phyloP scores from a whole-genome alignment of 2,888 invertebrate species.

The Agrotis segetum region DNA sequence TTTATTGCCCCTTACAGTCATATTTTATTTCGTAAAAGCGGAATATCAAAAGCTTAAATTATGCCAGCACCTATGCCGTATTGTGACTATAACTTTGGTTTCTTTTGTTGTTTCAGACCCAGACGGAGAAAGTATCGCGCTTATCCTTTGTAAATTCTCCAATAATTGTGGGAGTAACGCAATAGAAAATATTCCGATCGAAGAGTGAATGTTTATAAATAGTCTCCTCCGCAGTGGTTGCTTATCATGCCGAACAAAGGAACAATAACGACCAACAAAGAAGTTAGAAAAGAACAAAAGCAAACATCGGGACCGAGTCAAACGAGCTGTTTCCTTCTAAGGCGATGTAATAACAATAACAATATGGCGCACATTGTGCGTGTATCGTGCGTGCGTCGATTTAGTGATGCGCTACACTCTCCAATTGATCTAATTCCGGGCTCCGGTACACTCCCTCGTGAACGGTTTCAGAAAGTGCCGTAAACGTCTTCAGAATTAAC shows the following conservation, averaged over 20 bases:
- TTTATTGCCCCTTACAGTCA: conserved; percentile 76
- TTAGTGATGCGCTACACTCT: conserved; percentile 73
- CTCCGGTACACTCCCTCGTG: conserved; percentile 57
- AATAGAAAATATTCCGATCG: conserved; percentile 77
- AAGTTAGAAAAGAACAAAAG: conserved; percentile 87
- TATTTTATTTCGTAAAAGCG: conserved; percentile 70
- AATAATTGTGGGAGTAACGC: conserved; percentile 68
- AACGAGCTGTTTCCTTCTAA: conserved; percentile 83
- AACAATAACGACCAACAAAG: conserved; percentile 86
- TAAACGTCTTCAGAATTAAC: conserved; percentile 73
- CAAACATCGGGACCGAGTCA: conserved; percentile 81
- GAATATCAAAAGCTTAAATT: conserved; percentile 69
- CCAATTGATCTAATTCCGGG: conserved; percentile 76
- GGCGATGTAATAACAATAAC: conserved; percentile 83
- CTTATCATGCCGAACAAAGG: conserved; percentile 84
- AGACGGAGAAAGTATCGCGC: conserved; percentile 48
- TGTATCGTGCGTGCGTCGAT: conserved; percentile 76
- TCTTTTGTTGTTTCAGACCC: conserved; percentile 29
- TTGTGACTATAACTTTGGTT: conserved; percentile 14
- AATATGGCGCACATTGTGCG: conserved; percentile 80
- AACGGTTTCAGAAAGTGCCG: conserved; percentile 71
- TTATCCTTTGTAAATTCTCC: conserved; percentile 62
- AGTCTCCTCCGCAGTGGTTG: conserved; percentile 74
- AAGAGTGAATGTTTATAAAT: conserved; percentile 85
- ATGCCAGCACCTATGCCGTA: conserved; percentile 67